Evolutionary conservation across 2,113 vertebrate species (phyloP).

Genomic region (Campylomormyrus numenius): DNA sequence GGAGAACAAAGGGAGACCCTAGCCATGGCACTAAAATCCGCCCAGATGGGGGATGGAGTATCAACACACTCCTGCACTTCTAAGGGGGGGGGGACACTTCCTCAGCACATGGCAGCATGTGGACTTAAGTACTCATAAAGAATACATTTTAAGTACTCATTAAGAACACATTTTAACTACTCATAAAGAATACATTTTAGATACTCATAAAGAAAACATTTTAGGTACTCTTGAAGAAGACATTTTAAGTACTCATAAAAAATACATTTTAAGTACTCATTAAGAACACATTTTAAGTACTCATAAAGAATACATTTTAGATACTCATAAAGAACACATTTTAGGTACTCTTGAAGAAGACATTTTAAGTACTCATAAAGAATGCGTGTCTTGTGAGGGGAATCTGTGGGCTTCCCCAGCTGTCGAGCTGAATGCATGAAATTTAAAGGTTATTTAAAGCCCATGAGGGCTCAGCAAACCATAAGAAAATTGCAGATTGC

Average conservation of each 20-base stretch:
- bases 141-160: neutral
- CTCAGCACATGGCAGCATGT: neutral
- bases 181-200: neutral
- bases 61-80: constrained; percentile 47
- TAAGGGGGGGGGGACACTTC: constrained; percentile 27
- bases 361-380: neutral
- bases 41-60: constrained; percentile 46
- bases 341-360: neutral
- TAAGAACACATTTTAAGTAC: neutral
- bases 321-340: neutral
- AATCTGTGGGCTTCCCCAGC: neutral
- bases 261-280: neutral
- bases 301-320: neutral
- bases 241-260: neutral
- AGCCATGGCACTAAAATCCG: constrained; percentile 46
- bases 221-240: neutral
- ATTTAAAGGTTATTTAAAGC: constrained; percentile 35
- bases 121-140: neutral
- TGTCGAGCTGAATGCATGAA: neutral
- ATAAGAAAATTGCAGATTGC: constrained; percentile 55
- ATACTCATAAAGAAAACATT: neutral
- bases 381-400: neutral
- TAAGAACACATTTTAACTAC: neutral
- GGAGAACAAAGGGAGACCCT: constrained; percentile 59
- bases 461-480: constrained; percentile 45